phyloP scores from a whole-genome alignment of 2,797 vertebrate species.

The Euphonia xanthogaster region DNA sequence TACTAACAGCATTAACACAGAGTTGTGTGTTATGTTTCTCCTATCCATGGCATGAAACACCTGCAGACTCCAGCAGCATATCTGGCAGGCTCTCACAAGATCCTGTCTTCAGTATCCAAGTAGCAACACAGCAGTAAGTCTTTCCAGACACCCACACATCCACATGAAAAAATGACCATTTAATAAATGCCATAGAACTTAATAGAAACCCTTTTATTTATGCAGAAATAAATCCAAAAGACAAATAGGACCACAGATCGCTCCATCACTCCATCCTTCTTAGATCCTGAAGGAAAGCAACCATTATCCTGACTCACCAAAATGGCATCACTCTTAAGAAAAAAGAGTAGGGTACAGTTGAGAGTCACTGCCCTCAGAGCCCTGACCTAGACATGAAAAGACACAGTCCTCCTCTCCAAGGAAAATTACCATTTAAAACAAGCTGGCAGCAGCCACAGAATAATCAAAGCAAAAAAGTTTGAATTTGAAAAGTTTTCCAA shows the following conservation, averaged over 20 bases:
- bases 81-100: neutral
- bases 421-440: neutral
- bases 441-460: neutral
- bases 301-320: neutral
- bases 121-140: neutral
- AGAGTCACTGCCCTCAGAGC: neutral
- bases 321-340: neutral
- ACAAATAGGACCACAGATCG: neutral
- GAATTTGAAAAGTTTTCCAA: neutral
- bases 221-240: neutral
- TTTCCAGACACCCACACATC: neutral
- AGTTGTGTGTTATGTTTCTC: neutral
- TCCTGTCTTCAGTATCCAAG: neutral
- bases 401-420: neutral
- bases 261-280: neutral
- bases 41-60: neutral
- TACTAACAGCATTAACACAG: neutral
- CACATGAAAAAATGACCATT: neutral
- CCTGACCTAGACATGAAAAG: neutral
- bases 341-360: neutral
- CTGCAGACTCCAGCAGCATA: neutral
- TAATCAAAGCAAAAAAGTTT: neutral
- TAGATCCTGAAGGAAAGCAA: neutral
- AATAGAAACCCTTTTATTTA: neutral
- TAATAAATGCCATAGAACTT: neutral